Base-by-base conservation (phyloP, 1,140 invertebrate genomes). In the Globodera ellingtonae region DNA sequence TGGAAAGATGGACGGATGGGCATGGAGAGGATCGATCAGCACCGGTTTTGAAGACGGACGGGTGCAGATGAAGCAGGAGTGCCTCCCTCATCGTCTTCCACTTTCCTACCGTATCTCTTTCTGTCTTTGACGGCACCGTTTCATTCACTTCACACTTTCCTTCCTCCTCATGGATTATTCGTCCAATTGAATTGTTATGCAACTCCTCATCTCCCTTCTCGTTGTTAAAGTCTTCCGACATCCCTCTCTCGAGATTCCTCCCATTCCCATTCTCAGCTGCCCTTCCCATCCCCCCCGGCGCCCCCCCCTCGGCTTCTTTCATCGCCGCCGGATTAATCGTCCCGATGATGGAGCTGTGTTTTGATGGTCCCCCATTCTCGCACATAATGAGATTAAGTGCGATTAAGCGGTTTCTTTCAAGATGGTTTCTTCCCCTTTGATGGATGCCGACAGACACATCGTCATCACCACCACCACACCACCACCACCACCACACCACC, bases 331-430 rank as follows among this genome's bases (percentile, higher is more conserved):
- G 59, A 65, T 65, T 65, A 65, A 65, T 65, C 67, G 9, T 18
- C 13, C 67, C 46, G 9, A 21, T 21, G 59, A 65, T 35, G 35
- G 59, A 65, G n/a, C 13, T 15, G 59, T 65, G n/a, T 65, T 65
- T 65, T 65, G 13, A 65, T 65, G 13, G 35, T 18, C 56, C 56
- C 18, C 15, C 56, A 18, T 62, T 62, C 56, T 62, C 35, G 67
- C 67, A 70, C 67, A 70, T 70, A 70, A 70, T 70, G 67, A 70
- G 67, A 70, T 70, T 70, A 70, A 47, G 67, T 47, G 67, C 67
- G n/a, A 24, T 70, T 70, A 70, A 47, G 46, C 21, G 67, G 56
- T 62, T 62, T 52, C 52, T 15, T 62, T 62, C 18, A 15, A 62
- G 15, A 18, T 15, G 56, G 56, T 62, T 62, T 15, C 18, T 15